Conservation (phyloP, 2,888 invertebrate genomes). For the Hypomecis atomaria region DNA sequence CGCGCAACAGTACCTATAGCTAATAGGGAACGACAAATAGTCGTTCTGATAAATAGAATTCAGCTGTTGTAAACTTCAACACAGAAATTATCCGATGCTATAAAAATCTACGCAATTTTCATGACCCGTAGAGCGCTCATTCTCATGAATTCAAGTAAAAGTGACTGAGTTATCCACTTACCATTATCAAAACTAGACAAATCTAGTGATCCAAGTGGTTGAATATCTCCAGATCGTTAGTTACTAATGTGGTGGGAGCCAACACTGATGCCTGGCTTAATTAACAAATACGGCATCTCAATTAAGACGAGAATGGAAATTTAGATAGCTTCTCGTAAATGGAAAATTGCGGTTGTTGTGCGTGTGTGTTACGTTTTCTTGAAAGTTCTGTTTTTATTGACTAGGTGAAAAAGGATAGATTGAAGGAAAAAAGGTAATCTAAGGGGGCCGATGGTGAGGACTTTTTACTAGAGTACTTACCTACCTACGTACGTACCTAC, state of each 20-base stretch:
- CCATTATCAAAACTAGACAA: not conserved
- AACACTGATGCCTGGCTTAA: slow-evolving; percentile 33
- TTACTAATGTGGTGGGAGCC: slow-evolving; percentile 38
- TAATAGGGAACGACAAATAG: slow-evolving; percentile 6
- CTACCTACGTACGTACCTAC: too few species aligned
- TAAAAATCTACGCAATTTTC: slow-evolving; percentile 23
- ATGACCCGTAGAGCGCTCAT: not conserved
- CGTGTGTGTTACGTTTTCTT: too few species aligned
- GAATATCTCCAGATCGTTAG: slow-evolving; percentile 47
- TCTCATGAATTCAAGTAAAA: too few species aligned
- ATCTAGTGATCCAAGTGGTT: not conserved
- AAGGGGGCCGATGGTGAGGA: too few species aligned
- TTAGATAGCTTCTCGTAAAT: slow-evolving; percentile 26
- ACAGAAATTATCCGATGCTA: slow-evolving; percentile 23
- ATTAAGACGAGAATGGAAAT: slow-evolving; percentile 32
- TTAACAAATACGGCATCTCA: slow-evolving; percentile 39
- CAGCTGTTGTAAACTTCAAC: slow-evolving; percentile 20
- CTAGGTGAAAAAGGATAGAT: too few species aligned
- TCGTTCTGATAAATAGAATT: slow-evolving; percentile 18
- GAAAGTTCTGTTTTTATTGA: too few species aligned
- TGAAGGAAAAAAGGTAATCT: too few species aligned
- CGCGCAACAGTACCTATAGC: not conserved
- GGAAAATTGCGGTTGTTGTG: not conserved
- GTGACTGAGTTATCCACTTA: too few species aligned
- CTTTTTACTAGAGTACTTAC: too few species aligned